Conservation (phyloP, 1,140 invertebrate species). For the Drosophila kohkoa region DNA sequence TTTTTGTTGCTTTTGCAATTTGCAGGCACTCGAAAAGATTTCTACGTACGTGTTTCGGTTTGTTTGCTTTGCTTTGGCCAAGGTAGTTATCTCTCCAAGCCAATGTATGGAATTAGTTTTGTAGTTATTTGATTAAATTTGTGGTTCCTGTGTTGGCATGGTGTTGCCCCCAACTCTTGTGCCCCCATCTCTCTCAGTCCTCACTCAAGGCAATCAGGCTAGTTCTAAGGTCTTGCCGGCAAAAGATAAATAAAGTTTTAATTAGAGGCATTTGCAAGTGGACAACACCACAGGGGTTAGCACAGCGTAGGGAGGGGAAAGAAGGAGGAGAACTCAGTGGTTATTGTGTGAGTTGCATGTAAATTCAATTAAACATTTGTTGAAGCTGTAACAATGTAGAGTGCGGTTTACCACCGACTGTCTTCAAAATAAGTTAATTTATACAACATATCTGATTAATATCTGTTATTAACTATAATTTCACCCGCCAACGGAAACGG, state of each 20-base stretch:
- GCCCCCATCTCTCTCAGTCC: neutral
- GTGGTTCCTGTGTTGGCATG: slow-evolving; percentile 36
- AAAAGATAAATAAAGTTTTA: slow-evolving; percentile 69
- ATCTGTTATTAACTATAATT: slow-evolving; percentile 15
- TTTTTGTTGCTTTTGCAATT: slow-evolving; percentile 61
- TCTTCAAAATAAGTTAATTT: slow-evolving; percentile 5
- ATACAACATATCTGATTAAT: slow-evolving; percentile 27
- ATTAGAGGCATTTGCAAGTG: slow-evolving; percentile 57
- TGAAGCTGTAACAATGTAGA: slow-evolving; percentile 8
- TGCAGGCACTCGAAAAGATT: slow-evolving; percentile 47
- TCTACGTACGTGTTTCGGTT: slow-evolving; percentile 36
- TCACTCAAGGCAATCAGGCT: slow-evolving; percentile 31
- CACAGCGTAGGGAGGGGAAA: neutral
- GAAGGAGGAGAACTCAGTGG: slow-evolving; percentile 15
- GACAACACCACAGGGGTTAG: neutral
- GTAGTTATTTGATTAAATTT: slow-evolving; percentile 72
- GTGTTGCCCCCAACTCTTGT: neutral
- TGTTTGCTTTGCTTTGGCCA: neutral
- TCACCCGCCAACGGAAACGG: slow-evolving; percentile 18
- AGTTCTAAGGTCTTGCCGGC: slow-evolving; percentile 15
- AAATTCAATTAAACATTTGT: slow-evolving; percentile 50
- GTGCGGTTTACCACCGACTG: slow-evolving; percentile 15
- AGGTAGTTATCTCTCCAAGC: slow-evolving; percentile 20
- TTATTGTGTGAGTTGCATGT: slow-evolving; percentile 47
- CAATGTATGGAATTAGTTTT: slow-evolving; percentile 34